Conservation (phyloP, 1,140 invertebrate genomes). For the Drosophila melanica region DNA sequence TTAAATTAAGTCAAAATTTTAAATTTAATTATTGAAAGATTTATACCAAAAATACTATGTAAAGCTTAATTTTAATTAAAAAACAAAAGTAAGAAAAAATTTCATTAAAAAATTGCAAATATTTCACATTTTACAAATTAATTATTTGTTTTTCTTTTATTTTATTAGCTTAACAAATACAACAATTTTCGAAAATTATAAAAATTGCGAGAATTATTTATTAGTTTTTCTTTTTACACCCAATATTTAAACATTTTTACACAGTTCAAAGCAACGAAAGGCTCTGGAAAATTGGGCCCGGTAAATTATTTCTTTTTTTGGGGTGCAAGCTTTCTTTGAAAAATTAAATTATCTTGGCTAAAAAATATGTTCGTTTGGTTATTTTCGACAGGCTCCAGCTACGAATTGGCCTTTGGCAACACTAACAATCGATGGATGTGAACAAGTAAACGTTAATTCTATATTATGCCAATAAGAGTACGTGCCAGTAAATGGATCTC, state of each 20-base stretch:
- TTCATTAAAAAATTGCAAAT: conserved; percentile 77
- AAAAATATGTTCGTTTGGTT: conserved; percentile 45
- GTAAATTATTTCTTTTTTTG: conserved; percentile 13
- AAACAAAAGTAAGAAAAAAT: conserved; percentile 70
- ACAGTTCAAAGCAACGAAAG: too few relatives aligned
- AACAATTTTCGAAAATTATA: conserved; percentile 25
- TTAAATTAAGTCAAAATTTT: conserved; percentile 71
- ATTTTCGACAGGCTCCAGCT: conserved; percentile 50
- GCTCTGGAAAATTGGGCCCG: conserved; percentile 33
- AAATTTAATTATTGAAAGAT: conserved; percentile 80
- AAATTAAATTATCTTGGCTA: conserved; percentile 20
- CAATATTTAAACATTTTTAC: not conserved
- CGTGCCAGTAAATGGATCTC: conserved; percentile 59
- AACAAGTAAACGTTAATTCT: conserved; percentile 30
- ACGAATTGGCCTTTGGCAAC: conserved; percentile 24
- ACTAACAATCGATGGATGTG: conserved; percentile 48
- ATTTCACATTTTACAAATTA: conserved; percentile 71
- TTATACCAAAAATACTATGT: conserved; percentile 82
- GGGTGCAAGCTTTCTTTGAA: not conserved
- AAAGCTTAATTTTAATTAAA: conserved; percentile 78
- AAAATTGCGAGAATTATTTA: conserved; percentile 10
- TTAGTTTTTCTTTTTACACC: conserved; percentile 33
- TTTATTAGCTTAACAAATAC: conserved; percentile 44
- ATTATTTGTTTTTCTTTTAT: conserved; percentile 40
- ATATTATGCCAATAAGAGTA: conserved; percentile 6